Evolutionary conservation across 2,888 invertebrate species (phyloP).

Genomic region (Sphaeridia pumilis): DNA sequence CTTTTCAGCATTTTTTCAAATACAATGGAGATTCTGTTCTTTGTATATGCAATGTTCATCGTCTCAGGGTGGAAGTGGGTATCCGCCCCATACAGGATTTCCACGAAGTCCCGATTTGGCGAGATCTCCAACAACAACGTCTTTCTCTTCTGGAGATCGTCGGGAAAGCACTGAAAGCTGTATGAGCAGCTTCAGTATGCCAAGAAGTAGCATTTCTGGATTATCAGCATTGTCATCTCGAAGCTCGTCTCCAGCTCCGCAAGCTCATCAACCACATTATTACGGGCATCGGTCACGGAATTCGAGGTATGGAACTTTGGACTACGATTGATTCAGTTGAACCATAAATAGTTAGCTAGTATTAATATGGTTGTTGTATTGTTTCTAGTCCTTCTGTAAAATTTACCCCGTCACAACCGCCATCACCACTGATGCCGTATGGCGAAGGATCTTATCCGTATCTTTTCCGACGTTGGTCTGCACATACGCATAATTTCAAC

Average conservation of each 20-base stretch:
- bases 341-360: no score
- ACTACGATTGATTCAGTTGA: neutral
- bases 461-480: constrained; percentile 35
- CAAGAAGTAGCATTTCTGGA: constrained; percentile 34
- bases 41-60: constrained; percentile 34
- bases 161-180: constrained; percentile 36
- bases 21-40: constrained; percentile 36
- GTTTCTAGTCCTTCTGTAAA: constrained; percentile 30
- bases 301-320: constrained; percentile 19
- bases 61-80: constrained; percentile 21
- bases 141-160: constrained; percentile 33
- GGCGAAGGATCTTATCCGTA: constrained; percentile 32
- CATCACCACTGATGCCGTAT: constrained; percentile 31
- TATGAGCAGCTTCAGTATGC: constrained; percentile 34
- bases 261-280: constrained; percentile 28
- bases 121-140: constrained; percentile 31
- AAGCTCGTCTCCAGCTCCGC: constrained; percentile 33
- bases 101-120: constrained; percentile 32
- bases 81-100: constrained; percentile 12
- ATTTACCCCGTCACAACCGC: constrained; percentile 35
- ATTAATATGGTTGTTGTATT: neutral
- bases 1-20: constrained; percentile 36
- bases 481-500: constrained; percentile 30
- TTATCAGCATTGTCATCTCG: constrained; percentile 31
- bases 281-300: constrained; percentile 32